These are phyloP conservation scores for Malurus elegans DNA, from an alignment of 2,113 vertebrate genomes.

Conservation along the genomic window DNA sequence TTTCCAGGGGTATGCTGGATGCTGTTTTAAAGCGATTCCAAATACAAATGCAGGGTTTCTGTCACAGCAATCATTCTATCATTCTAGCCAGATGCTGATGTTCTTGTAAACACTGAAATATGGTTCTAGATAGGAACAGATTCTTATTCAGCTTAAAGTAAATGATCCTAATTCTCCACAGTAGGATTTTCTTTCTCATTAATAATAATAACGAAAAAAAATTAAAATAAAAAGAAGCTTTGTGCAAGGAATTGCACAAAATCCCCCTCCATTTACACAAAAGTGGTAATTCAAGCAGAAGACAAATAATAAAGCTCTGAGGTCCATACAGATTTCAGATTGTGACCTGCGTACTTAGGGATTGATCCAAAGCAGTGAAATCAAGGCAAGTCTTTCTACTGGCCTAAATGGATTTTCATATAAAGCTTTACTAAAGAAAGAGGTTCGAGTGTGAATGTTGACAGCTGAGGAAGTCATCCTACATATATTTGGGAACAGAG, in stretches of 20 bases:
- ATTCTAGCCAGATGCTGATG: not conserved
- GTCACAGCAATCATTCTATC: not conserved
- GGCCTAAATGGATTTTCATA: conserved; percentile 17
- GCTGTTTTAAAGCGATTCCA: not conserved
- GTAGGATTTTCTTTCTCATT: not conserved
- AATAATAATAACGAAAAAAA: not conserved
- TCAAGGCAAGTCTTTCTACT: conserved; percentile 1
- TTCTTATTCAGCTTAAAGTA: not conserved
- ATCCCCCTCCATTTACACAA: not conserved
- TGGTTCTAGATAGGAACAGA: not conserved
- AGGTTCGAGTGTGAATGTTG: not conserved
- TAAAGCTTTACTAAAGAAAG: not conserved
- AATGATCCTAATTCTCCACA: not conserved
- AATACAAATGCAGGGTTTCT: not conserved
- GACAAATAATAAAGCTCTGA: not conserved
- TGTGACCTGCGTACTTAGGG: not conserved
- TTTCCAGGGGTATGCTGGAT: not conserved
- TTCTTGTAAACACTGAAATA: not conserved
- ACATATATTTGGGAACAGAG: conserved; percentile 3
- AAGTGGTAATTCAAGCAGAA: not conserved
- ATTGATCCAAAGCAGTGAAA: conserved; percentile 26
- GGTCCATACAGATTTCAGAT: not conserved
- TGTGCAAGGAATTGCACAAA: not conserved
- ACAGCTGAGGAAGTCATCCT: conserved; percentile 4
- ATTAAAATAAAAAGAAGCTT: not conserved